Percentiles rank a stretch among this genome's conserved stretches.
These are phyloP conservation scores for Pseudochaenichthys georgianus DNA, from an alignment of 2,797 vertebrate species.

Conservation along the genomic window DNA sequence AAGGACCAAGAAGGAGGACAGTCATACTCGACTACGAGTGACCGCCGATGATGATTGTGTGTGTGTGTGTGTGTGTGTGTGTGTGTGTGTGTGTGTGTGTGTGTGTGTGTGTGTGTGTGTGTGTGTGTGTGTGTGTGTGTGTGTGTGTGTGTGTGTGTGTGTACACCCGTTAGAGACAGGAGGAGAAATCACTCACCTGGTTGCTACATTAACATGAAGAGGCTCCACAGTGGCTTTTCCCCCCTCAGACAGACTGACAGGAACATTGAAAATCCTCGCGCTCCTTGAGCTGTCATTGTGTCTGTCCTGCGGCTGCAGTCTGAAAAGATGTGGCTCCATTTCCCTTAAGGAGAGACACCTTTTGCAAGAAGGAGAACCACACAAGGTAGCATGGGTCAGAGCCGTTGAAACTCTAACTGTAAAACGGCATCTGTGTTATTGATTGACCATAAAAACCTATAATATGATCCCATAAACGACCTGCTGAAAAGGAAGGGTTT, in stretches of 20 bases:
- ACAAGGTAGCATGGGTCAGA: constrained; percentile 38
- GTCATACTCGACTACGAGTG: too few species aligned
- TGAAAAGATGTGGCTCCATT: constrained; percentile 53
- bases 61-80: too few species aligned
- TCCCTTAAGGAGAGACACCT: constrained; percentile 35
- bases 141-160: neutral
- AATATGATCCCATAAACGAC: neutral
- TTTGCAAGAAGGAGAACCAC: constrained; percentile 36
- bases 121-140: too few species aligned
- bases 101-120: too few species aligned
- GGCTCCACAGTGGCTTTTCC: constrained; percentile 29
- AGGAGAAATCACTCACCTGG: constrained; percentile 53
- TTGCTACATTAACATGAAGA: constrained; percentile 55
- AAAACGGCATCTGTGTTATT: neutral
- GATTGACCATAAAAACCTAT: neutral
- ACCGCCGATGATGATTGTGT: too few species aligned
- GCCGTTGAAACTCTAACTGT: constrained; percentile 2
- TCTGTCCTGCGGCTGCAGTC: constrained; percentile 53
- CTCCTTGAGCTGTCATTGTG: constrained; percentile 69
- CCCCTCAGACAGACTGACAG: constrained; percentile 44
- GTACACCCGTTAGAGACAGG: constrained; percentile 44
- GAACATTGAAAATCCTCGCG: constrained; percentile 51
- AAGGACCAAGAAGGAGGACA: too few species aligned
- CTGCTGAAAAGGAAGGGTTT: constrained; percentile 3
- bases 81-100: too few species aligned